Percentiles rank a stretch among this genome's conserved stretches.
These are phyloP conservation scores for Lepidonotus clava DNA, from an alignment of 2,888 invertebrate species.

Conservation along the genomic window DNA sequence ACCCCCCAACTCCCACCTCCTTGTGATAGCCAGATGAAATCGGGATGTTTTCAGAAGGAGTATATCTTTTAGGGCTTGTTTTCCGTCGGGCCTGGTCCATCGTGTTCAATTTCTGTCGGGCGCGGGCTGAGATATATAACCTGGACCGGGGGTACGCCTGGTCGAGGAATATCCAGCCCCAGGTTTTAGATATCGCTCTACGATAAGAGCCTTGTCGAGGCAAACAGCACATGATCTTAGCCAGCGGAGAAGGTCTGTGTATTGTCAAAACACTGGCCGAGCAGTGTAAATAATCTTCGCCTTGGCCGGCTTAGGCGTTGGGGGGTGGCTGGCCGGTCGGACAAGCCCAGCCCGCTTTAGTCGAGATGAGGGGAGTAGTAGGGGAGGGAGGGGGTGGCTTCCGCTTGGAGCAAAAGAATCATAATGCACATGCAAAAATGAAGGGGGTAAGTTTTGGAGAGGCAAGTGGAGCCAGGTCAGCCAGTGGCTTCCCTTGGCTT, in stretches of 20 bases:
- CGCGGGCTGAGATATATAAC: neutral
- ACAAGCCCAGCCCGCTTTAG: no score
- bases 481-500: no score
- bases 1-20: neutral
- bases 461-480: neutral
- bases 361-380: no score
- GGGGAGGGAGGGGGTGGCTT: no score
- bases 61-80: conserved; percentile 42
- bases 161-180: neutral
- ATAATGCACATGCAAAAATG: conserved; percentile 10
- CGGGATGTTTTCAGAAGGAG: conserved; percentile 43
- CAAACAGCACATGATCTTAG: conserved; percentile 53
- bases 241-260: conserved; percentile 46
- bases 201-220: conserved; percentile 51
- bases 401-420: neutral
- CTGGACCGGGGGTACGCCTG: neutral
- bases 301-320: neutral
- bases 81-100: no score
- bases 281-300: conserved; percentile 50
- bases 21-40: conserved; percentile 27
- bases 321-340: neutral
- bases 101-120: neutral
- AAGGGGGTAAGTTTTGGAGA: neutral
- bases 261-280: conserved; percentile 52
- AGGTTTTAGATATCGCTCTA: conserved; percentile 30